These are phyloP conservation scores for Epizoanthus scotinus DNA, from an alignment of 92 coral and sea anemone species.

Conservation along the genomic window DNA sequence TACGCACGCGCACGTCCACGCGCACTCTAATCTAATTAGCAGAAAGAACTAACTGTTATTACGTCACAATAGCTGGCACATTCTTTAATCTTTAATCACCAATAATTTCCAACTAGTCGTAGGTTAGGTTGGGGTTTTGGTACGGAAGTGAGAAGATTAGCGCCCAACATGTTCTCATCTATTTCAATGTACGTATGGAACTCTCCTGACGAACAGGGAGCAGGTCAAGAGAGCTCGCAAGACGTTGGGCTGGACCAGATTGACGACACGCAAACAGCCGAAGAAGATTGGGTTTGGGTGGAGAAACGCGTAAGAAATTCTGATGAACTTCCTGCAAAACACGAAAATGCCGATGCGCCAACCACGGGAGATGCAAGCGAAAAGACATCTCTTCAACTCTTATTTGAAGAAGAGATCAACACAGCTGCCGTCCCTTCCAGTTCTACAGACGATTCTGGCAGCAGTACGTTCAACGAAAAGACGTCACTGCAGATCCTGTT, in stretches of 20 bases:
- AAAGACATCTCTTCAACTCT: constrained; percentile 30
- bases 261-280: constrained; percentile 73
- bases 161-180: constrained; percentile 54
- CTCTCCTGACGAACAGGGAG: constrained; percentile 36
- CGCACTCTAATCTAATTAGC: not conserved
- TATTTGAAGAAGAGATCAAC: constrained; percentile 12
- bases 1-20: not conserved
- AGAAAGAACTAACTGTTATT: constrained; percentile 13
- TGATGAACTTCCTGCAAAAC: constrained; percentile 27
- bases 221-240: not conserved
- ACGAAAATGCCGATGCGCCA: not conserved
- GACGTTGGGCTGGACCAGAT: not conserved
- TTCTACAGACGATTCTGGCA: constrained; percentile 43
- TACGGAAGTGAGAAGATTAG: not conserved
- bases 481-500: constrained; percentile 53
- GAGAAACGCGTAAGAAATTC: constrained; percentile 57
- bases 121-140: not conserved
- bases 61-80: constrained; percentile 22
- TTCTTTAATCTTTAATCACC: too few species aligned
- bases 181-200: constrained; percentile 79
- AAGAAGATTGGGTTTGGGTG: constrained; percentile 94
- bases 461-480: constrained; percentile 34
- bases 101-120: not conserved
- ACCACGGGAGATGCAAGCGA: constrained; percentile 7
- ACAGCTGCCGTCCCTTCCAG: not conserved